Evolutionary conservation across 1,140 invertebrate genomes (phyloP).

Genomic region (Trichonephila clavata): DNA sequence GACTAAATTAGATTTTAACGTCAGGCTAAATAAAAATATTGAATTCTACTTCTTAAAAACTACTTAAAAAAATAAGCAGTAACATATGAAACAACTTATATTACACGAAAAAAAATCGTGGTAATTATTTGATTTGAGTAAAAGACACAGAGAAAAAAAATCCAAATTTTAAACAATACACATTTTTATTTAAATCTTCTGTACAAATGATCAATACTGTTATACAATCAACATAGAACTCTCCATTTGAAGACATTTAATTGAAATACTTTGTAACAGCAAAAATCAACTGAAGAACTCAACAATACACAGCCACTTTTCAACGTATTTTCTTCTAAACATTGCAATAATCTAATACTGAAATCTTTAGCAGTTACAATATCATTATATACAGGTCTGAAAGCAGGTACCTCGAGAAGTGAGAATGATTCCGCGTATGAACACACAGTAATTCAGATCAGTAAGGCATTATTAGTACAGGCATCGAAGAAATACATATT

Average conservation of each 20-base stretch:
- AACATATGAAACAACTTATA: too few species aligned
- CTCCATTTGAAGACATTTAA: slow-evolving; percentile 43
- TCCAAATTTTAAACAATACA: slow-evolving; percentile 34
- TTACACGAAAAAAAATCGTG: too few species aligned
- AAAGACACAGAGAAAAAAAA: not conserved
- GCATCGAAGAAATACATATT: not conserved
- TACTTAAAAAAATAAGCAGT: too few species aligned
- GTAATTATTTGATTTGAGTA: too few species aligned
- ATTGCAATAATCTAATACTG: slow-evolving; percentile 53
- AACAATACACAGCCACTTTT: slow-evolving; percentile 42
- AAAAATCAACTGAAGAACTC: slow-evolving; percentile 66
- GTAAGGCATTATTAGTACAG: not conserved
- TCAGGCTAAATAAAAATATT: too few species aligned
- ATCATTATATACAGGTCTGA: slow-evolving; percentile 41
- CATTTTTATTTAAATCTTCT: slow-evolving; percentile 71
- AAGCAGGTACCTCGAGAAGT: slow-evolving; percentile 47
- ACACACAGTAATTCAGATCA: slow-evolving; percentile 29
- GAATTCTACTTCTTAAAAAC: too few species aligned
- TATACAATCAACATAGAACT: slow-evolving; percentile 52
- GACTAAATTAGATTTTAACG: too few species aligned
- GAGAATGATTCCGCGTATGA: not conserved
- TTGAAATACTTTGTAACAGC: slow-evolving; percentile 69
- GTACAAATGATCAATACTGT: slow-evolving; percentile 62
- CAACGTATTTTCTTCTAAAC: slow-evolving; percentile 38
- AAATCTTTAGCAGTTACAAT: slow-evolving; percentile 7